A percentile compares a stretch with the other conserved stretches of the same genome.
phyloP scores from a whole-genome alignment of 2,888 invertebrate species.

The Leptogaster cylindrica region DNA sequence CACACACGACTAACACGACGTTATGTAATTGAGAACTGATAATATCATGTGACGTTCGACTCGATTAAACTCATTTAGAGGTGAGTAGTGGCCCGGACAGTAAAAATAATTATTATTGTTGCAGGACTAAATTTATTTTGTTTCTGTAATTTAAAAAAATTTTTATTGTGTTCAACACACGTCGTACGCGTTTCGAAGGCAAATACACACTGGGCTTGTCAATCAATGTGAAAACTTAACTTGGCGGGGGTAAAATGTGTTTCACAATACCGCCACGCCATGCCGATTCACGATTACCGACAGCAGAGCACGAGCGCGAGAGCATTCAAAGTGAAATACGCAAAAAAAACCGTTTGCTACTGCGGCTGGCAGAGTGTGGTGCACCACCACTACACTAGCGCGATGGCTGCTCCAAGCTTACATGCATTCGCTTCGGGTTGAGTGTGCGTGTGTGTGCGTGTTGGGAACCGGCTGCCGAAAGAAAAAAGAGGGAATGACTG shows the following conservation, averaged over 20 bases:
- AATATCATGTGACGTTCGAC: conserved; percentile 32
- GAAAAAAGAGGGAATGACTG: conserved; percentile 59
- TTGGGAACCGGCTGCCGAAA: too few species aligned
- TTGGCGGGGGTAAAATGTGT: conserved; percentile 55
- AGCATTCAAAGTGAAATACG: conserved; percentile 1
- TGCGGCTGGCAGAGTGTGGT: not conserved
- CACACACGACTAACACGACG: conserved; percentile 40
- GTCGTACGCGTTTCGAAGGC: conserved; percentile 64
- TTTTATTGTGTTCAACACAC: conserved; percentile 53
- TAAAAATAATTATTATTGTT: conserved; percentile 39
- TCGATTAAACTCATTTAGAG: not conserved
- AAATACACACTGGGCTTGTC: conserved; percentile 63
- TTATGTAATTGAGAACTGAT: conserved; percentile 37
- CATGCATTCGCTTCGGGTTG: too few species aligned
- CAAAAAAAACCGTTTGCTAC: conserved; percentile 12
- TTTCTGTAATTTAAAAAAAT: conserved; percentile 42
- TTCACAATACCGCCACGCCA: conserved; percentile 34
- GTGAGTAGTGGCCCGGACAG: not conserved
- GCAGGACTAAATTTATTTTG: conserved; percentile 32
- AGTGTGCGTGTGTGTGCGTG: too few species aligned
- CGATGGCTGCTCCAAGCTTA: too few species aligned
- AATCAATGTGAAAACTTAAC: conserved; percentile 58
- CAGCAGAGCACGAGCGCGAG: conserved; percentile 39
- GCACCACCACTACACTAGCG: too few species aligned
- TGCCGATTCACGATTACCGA: conserved; percentile 9